Conservation (phyloP, 2,888 invertebrate species). For the Netelia virgata region DNA sequence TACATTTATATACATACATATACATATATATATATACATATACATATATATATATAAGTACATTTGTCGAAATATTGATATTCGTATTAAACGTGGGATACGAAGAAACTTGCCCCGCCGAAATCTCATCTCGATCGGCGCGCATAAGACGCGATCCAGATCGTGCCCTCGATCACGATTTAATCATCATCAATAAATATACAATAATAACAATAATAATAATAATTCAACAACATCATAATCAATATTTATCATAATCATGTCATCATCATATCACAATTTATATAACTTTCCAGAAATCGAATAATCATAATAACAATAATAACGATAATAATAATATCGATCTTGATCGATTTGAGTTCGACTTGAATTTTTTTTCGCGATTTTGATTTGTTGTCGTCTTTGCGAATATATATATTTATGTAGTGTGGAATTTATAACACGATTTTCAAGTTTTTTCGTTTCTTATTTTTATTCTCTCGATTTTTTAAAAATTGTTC, state of each 20-base stretch:
- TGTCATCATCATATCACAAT: slow-evolving; percentile 45
- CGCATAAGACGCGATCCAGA: slow-evolving; percentile 68
- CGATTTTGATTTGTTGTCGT: background rate
- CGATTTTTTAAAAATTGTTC: slow-evolving; percentile 30
- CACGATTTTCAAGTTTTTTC: background rate
- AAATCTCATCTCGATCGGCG: slow-evolving; percentile 63
- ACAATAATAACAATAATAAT: slow-evolving; percentile 53
- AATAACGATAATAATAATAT: background rate
- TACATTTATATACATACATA: background rate
- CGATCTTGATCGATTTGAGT: slow-evolving; percentile 2
- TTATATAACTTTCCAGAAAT: slow-evolving; percentile 21
- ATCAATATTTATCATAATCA: slow-evolving; percentile 49
- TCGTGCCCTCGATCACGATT: slow-evolving; percentile 72
- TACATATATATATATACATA: slow-evolving; percentile 1
- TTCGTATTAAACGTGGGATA: background rate
- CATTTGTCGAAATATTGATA: slow-evolving; percentile 15
- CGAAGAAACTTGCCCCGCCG: slow-evolving; percentile 57
- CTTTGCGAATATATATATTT: background rate
- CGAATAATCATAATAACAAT: background rate
- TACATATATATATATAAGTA: background rate
- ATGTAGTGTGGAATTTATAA: background rate
- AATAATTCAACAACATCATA: slow-evolving; percentile 34
- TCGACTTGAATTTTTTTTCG: background rate
- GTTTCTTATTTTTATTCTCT: slow-evolving; percentile 5
- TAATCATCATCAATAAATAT: slow-evolving; percentile 64